Evolutionary conservation across 2,113 vertebrate species (phyloP).

Genomic region (Calidris pygmaea): DNA sequence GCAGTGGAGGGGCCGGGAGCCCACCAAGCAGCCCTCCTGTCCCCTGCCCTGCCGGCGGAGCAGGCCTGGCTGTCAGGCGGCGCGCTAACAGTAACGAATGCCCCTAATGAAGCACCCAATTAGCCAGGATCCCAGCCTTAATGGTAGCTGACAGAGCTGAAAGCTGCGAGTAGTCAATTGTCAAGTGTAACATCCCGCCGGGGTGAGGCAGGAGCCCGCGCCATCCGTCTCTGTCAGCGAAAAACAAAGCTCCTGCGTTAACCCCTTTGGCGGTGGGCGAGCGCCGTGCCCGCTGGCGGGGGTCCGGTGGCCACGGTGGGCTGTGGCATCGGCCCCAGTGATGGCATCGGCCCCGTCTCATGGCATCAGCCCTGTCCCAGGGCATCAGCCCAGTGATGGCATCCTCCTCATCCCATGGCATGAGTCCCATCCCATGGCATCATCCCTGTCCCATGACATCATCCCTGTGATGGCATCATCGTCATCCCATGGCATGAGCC

Average conservation of each 20-base stretch:
- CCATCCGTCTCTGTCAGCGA: constrained; percentile 65
- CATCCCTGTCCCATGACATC: neutral
- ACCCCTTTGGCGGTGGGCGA: neutral
- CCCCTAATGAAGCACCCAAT: constrained; percentile 70
- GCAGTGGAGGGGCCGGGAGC: neutral
- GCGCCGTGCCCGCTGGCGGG: rapidly evolving
- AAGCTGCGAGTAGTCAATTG: constrained; percentile 53
- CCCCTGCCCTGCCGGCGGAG: neutral
- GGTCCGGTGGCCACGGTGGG: neutral
- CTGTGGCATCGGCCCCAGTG: neutral
- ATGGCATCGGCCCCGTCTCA: neutral
- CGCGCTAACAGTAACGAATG: constrained; percentile 53
- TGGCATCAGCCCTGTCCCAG: neutral
- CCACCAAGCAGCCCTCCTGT: neutral
- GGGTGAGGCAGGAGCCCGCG: constrained; percentile 29
- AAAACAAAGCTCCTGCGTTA: neutral
- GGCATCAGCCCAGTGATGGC: no score
- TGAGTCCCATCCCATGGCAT: neutral
- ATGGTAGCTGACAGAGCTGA: constrained; percentile 69
- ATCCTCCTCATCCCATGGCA: neutral
- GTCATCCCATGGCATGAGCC: no score
- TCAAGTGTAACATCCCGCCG: constrained; percentile 50
- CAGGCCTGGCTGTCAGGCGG: constrained; percentile 31
- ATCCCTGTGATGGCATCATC: no score
- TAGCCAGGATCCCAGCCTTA: constrained; percentile 57